A percentile compares a stretch with the other conserved stretches of the same genome.
phyloP scores from a whole-genome alignment of 2,888 invertebrate species.

The Phyto melanocephala region DNA sequence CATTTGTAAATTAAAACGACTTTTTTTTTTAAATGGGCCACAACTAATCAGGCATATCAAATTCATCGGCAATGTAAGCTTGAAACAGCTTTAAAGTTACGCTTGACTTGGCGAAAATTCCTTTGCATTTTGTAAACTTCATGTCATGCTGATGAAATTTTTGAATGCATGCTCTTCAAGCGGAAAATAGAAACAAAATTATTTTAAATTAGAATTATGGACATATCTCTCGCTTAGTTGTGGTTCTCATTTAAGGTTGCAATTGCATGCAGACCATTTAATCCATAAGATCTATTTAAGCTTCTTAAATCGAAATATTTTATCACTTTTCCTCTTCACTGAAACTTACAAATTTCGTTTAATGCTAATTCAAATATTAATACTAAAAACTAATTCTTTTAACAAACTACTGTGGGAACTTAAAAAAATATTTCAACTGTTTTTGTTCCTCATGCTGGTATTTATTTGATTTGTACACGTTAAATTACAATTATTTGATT shows the following conservation, averaged over 20 bases:
- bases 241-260: not conserved
- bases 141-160: conserved; percentile 38
- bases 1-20: not conserved
- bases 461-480: not conserved
- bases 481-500: conserved; percentile 12
- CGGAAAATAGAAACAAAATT: not conserved
- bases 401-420: conserved; percentile 4
- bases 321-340: conserved; percentile 51
- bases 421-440: not conserved
- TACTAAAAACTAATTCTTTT: not conserved
- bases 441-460: not conserved
- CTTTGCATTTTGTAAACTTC: not conserved
- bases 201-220: conserved; percentile 7
- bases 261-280: not conserved
- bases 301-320: not conserved
- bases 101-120: not conserved
- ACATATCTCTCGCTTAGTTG: not conserved
- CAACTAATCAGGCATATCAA: conserved; percentile 37
- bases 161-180: not conserved
- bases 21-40: conserved; percentile 25
- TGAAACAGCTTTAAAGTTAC: not conserved
- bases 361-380: not conserved
- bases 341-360: not conserved
- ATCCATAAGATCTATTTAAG: not conserved
- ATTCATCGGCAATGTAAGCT: not conserved